Base-by-base conservation (phyloP, 2,113 vertebrate genomes). In the Megaceryle torquata region DNA sequence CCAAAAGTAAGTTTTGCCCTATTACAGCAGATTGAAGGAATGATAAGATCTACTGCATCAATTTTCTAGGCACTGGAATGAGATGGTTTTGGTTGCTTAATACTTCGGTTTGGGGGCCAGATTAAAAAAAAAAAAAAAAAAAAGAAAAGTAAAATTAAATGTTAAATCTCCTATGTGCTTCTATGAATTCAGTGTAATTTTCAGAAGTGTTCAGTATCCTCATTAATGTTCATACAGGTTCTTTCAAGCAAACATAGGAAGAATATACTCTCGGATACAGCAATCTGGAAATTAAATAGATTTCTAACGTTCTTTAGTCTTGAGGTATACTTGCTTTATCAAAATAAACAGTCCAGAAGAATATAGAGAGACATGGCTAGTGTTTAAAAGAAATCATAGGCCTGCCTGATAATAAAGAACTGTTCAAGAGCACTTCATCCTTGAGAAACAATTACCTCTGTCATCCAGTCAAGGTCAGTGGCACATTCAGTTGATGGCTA, bases 401-500 rank as follows among this genome's bases (percentile, higher is more conserved):
- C 22, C 43, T 86, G 43, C 18, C 60, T 69, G 67, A 44, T 76
- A 71, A 75, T 82, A 64, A 88, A 86, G 76, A 91, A 67, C 44
- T 43, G 31, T 64, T 91, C 13, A 78, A 92, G 77, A 89, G 57
- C 57, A 69, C 67, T 95, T 92, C 16, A 89, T 94, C 83, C 86
- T 92, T 61, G 61, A 69, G 70, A 88, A 91, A 59, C 4, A 1
- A 82, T 91, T 94, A 60, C 61, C 53, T 92, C 48, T 92, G 65
- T 92, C 61, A 95, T 64, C 21, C 70, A 84, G 44, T 81, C 84
- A 91, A 92, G 94, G 94, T 86, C 95, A 92, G 81, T 64, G 79
- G 74, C 69, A 89, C 29, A 5, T 64, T 81, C 61, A 44, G 37
- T 89, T 89, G 92, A 93, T 82, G 89, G 87, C 81, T 87, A 60